Evolutionary conservation across 2,888 invertebrate species (phyloP).

Genomic region (Xiphydria camelus): DNA sequence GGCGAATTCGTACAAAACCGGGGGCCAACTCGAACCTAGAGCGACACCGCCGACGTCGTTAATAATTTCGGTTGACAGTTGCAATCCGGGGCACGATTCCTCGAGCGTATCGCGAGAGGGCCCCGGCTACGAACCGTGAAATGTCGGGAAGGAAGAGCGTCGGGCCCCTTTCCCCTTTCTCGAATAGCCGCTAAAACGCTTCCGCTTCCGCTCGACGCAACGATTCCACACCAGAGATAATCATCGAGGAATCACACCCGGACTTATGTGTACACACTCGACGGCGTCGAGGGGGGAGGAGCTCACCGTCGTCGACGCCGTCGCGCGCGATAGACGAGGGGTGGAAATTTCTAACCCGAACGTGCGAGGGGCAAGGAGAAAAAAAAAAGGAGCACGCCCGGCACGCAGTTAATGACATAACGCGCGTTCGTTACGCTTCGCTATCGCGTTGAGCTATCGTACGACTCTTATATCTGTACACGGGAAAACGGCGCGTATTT

Average conservation of each 20-base stretch:
- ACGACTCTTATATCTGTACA: no score
- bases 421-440: no score
- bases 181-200: slow-evolving; percentile 7
- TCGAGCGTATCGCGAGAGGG: not conserved
- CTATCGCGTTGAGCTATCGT: no score
- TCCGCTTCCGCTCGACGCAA: slow-evolving; percentile 13
- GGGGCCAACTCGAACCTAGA: no score
- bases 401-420: no score
- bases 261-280: not conserved
- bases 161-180: no score
- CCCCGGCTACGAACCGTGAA: not conserved
- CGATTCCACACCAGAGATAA: slow-evolving; percentile 12
- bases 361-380: not conserved
- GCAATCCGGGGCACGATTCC: not conserved
- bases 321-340: no score
- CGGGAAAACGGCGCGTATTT: no score
- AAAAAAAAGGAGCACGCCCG: not conserved
- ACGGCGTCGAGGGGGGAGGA: not conserved
- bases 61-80: slow-evolving; percentile 1
- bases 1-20: no score
- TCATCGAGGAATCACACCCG: slow-evolving; percentile 1
- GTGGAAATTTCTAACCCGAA: no score
- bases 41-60: no score
- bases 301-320: not conserved
- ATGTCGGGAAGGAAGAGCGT: no score